Percentiles rank a stretch among this genome's conserved stretches.
phyloP scores from a whole-genome alignment of 2,797 vertebrate genomes.

The Melanotaenia trifasciata region DNA sequence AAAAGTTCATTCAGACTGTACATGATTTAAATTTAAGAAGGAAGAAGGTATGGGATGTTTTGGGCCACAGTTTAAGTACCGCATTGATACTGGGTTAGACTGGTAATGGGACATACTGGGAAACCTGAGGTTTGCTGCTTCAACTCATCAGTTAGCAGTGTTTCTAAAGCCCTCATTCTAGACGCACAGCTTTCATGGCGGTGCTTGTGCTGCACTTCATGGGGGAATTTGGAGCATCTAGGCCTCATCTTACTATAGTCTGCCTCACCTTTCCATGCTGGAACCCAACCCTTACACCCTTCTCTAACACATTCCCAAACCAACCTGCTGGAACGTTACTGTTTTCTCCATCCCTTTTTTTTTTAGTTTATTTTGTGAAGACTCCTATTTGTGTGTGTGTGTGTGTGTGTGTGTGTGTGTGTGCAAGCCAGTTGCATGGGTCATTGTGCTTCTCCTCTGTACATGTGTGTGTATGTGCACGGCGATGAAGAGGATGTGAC shows the following conservation, averaged over 20 bases:
- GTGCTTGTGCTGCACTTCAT: slow-evolving; percentile 34
- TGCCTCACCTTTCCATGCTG: neutral
- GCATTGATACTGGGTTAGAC: slow-evolving; percentile 62
- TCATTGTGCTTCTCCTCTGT: slow-evolving; percentile 68
- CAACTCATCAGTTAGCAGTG: neutral
- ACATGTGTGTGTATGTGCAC: slow-evolving; percentile 21
- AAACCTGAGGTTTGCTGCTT: slow-evolving; percentile 13
- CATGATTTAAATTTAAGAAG: neutral
- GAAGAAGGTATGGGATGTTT: neutral
- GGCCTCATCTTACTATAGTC: slow-evolving; percentile 18
- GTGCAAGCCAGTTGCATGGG: slow-evolving; percentile 44
- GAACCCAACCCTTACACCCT: neutral
- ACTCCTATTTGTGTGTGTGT: slow-evolving; percentile 32
- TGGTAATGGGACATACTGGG: neutral
- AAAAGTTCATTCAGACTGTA: no score
- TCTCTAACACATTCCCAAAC: slow-evolving; percentile 9
- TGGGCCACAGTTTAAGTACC: neutral
- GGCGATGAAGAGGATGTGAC: slow-evolving; percentile 29
- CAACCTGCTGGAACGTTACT: slow-evolving; percentile 29
- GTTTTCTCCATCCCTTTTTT: neutral
- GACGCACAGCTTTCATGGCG: slow-evolving; percentile 1
- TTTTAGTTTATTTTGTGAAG: slow-evolving; percentile 39
- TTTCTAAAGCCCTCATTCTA: slow-evolving; percentile 20
- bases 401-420: slow-evolving; percentile 36
- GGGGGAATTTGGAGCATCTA: neutral